Conservation (phyloP, 2,888 invertebrate species). For the Acholoe squamosa region DNA sequence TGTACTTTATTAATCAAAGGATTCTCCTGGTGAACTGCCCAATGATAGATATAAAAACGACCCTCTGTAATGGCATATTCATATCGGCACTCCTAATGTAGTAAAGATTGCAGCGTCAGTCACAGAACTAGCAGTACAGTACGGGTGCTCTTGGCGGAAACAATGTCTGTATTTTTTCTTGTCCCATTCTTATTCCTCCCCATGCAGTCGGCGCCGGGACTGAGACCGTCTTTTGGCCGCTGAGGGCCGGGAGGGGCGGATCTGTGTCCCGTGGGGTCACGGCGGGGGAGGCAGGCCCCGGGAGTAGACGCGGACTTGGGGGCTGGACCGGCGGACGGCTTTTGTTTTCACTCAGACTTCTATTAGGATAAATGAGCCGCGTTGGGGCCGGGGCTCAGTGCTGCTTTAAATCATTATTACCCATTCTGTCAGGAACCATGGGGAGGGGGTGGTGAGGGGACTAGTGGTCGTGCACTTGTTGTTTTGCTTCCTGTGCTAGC, state of each 20-base stretch:
- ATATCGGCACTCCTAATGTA: too few species aligned
- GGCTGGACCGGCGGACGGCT: background rate
- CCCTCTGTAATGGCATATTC: too few species aligned
- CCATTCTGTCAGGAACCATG: conserved; percentile 46
- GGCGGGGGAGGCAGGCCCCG: background rate
- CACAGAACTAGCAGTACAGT: background rate
- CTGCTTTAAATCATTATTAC: conserved; percentile 57
- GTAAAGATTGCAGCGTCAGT: background rate
- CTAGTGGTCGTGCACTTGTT: background rate
- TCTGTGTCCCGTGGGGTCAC: conserved; percentile 1
- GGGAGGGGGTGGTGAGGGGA: background rate
- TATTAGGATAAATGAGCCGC: conserved; percentile 51
- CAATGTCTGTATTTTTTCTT: background rate
- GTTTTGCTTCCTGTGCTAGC: background rate
- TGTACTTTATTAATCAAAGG: too few species aligned
- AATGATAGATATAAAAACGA: too few species aligned
- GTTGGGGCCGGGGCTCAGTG: background rate
- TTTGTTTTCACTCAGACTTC: conserved; percentile 54
- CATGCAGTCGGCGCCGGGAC: background rate
- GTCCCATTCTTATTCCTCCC: background rate
- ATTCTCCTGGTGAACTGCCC: too few species aligned
- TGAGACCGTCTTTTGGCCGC: conserved; percentile 29
- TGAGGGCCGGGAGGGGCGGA: conserved; percentile 11
- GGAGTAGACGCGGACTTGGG: background rate
- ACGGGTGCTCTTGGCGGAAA: background rate